Evolutionary conservation across 2,888 invertebrate genomes (phyloP).

Genomic region (Seira ritae): DNA sequence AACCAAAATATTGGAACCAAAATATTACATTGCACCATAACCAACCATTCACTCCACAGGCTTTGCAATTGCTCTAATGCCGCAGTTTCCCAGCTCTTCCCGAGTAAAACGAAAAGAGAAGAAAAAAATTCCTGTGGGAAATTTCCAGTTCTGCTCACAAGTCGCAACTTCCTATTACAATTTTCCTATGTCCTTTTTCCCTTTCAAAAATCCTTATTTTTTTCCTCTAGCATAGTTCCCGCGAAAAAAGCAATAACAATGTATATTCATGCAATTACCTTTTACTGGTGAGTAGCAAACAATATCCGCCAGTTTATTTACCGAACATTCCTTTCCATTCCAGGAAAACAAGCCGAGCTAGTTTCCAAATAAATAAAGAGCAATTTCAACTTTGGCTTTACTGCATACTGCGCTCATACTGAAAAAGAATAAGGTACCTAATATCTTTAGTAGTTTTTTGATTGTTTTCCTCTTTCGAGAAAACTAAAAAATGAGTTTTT

Average conservation of each 20-base stretch:
- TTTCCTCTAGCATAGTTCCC: not conserved
- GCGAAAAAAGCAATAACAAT: conserved; percentile 5
- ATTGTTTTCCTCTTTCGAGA: not conserved
- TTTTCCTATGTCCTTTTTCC: conserved; percentile 32
- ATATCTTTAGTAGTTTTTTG: not conserved
- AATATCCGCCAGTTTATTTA: not conserved
- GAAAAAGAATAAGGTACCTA: too few relatives aligned
- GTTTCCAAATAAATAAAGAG: not conserved
- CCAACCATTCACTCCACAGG: too few relatives aligned
- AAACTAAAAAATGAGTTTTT: not conserved
- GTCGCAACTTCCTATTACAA: conserved; percentile 31
- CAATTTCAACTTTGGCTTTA: not conserved
- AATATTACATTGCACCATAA: too few relatives aligned
- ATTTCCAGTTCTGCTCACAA: conserved; percentile 55
- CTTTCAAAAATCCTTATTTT: not conserved
- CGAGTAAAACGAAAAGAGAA: conserved; percentile 10
- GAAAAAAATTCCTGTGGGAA: conserved; percentile 72
- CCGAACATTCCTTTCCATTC: too few relatives aligned
- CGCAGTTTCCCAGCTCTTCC: not conserved
- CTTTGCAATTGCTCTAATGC: not conserved
- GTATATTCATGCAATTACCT: conserved; percentile 11
- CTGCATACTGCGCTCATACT: too few relatives aligned
- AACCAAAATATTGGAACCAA: not conserved
- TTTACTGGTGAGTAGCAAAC: not conserved
- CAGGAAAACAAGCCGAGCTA: not conserved